These are phyloP conservation scores for Willisornis vidua DNA, from an alignment of 2,113 vertebrate genomes.

Conservation along the genomic window DNA sequence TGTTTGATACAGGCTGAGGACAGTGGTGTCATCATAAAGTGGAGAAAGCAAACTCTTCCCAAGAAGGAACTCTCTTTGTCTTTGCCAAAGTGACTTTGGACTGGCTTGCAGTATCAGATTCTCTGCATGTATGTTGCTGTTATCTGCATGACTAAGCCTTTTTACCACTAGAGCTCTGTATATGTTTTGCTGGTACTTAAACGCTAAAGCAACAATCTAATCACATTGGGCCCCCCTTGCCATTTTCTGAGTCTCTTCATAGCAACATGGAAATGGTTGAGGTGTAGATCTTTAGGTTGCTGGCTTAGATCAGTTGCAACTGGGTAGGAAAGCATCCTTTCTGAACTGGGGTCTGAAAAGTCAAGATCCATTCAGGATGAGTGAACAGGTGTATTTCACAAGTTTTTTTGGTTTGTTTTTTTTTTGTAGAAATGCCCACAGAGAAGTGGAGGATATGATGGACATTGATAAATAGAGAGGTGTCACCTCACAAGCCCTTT, in stretches of 20 bases:
- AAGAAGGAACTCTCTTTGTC: background rate
- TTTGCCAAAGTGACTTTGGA: background rate
- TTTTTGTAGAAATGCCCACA: background rate
- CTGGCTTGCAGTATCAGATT: background rate
- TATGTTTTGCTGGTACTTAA: background rate
- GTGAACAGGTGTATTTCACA: background rate
- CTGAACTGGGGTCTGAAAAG: background rate
- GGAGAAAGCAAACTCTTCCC: background rate
- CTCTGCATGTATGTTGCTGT: background rate
- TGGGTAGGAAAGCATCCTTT: background rate
- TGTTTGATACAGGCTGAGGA: background rate
- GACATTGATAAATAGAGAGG: background rate
- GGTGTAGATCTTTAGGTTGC: background rate
- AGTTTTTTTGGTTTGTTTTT: too few relatives aligned
- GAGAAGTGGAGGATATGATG: background rate
- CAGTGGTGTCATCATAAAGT: background rate
- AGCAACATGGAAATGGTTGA: background rate
- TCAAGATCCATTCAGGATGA: background rate
- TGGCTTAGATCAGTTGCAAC: background rate
- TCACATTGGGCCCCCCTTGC: background rate
- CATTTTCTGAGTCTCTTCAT: background rate
- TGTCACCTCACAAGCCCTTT: background rate
- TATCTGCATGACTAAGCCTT: background rate
- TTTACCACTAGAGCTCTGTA: background rate
- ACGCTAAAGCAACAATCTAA: background rate